Base-by-base conservation (phyloP, 2,113 vertebrate genomes). In the Pterophyllum scalare region DNA sequence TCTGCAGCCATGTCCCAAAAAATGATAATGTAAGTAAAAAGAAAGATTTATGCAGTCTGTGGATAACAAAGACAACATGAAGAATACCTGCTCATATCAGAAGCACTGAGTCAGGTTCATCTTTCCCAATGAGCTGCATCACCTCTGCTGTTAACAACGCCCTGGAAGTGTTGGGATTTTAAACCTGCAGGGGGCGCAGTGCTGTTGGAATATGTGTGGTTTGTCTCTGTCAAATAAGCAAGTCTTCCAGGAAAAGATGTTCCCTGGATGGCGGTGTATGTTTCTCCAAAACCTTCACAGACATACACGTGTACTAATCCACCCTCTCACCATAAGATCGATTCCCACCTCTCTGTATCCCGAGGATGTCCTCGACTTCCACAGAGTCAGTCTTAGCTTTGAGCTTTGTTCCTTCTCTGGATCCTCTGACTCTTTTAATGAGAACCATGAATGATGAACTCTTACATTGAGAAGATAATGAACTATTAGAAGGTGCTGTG, bases 181-280 rank as follows among this genome's bases (percentile, higher is more conserved):
- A 65, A 65, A 67, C 0, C 0, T 5, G 46, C 64, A 17, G 22
- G 64, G 22, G 0, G 64, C 11, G 14, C 40, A 1, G 8, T 28
- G 64, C 40, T 46, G 40, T 0, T 46, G 22, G 64, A 46, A 46
- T 26, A 0, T 0, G 22, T 43, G 35, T 0, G 13, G 13, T 14
- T 43, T 46, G 62, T 24, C 62, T 6, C 38, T 26, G 62, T 26
- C 8, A 22, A 67, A 67, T 46, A 46, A 67, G 8, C 22, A 11
- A 28, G 64, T 10, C 22, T 13, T 43, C 0, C 62, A 26, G 38
- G 0, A 1, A 24, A 65, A 43, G 62, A 43, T 43, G 35, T 26
- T 2, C 8, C 49, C 40, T 19, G 40, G 22, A 70, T 12, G 14
- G 64, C 2, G 12, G 64, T 40, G 28, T 43, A 2, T 11, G 38